phyloP scores from a whole-genome alignment of 2,797 vertebrate genomes.

The Melanogrammus aeglefinus region DNA sequence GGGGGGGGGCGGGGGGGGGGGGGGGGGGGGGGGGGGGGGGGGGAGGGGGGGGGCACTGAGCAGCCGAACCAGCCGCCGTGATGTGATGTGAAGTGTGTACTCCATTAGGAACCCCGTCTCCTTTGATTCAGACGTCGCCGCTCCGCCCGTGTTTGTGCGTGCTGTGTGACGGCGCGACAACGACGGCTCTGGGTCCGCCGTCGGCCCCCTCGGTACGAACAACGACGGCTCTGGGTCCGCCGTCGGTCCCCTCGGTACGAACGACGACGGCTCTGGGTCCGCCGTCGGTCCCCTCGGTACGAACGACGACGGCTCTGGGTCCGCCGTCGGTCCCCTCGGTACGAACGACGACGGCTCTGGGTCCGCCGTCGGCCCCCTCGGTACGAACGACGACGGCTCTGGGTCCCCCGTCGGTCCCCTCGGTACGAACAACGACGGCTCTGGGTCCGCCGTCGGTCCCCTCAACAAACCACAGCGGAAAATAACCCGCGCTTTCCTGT shows the following conservation, averaged over 20 bases:
- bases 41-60: neutral
- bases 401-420: too few relatives aligned
- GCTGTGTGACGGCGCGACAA: neutral
- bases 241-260: neutral
- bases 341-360: too few relatives aligned
- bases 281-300: too few relatives aligned
- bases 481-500: neutral
- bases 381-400: neutral
- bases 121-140: slow-evolving; percentile 17
- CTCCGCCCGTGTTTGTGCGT: neutral
- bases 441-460: neutral
- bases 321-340: neutral
- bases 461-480: neutral
- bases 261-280: too few relatives aligned
- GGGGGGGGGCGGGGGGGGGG: neutral
- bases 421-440: too few relatives aligned
- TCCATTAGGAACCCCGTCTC: slow-evolving; percentile 40
- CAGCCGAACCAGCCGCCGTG: slow-evolving; percentile 35
- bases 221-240: too few relatives aligned
- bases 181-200: neutral
- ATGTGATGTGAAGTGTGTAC: slow-evolving; percentile 22
- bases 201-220: too few relatives aligned
- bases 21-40: neutral
- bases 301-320: too few relatives aligned
- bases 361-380: neutral